Conservation (phyloP, 2,888 invertebrate species). For the Philonicus albiceps region DNA sequence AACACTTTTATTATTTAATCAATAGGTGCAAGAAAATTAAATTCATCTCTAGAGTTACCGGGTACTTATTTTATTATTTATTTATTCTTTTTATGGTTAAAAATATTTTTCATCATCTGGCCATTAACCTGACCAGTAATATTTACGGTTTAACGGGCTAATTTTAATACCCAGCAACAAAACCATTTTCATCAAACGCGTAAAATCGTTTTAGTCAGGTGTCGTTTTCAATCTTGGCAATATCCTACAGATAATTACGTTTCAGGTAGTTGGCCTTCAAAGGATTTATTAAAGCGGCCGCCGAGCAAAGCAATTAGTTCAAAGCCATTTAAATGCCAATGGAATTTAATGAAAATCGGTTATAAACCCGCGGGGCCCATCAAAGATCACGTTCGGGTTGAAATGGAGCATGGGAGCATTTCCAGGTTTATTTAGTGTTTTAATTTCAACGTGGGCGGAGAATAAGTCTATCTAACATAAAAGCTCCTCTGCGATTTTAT, state of each 20-base stretch:
- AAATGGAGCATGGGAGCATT: background rate
- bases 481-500: background rate
- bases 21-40: background rate
- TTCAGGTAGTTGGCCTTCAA: constrained; percentile 37
- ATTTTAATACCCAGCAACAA: background rate
- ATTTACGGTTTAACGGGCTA: background rate
- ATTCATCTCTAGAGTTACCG: background rate
- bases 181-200: constrained; percentile 7
- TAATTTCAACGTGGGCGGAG: constrained; percentile 1
- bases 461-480: constrained; percentile 6
- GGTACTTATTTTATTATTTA: background rate
- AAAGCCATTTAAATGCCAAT: constrained; percentile 41
- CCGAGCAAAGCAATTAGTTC: constrained; percentile 37
- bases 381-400: constrained; percentile 30
- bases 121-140: background rate
- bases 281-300: constrained; percentile 32
- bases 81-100: background rate
- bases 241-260: constrained; percentile 16
- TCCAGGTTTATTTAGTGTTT: constrained; percentile 28
- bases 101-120: background rate
- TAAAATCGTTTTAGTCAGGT: background rate
- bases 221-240: background rate
- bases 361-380: constrained; percentile 31
- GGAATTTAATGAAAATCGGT: constrained; percentile 38
- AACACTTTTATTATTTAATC: background rate